phyloP scores from a whole-genome alignment of 2,113 vertebrate genomes.

The Lasiurus cinereus region DNA sequence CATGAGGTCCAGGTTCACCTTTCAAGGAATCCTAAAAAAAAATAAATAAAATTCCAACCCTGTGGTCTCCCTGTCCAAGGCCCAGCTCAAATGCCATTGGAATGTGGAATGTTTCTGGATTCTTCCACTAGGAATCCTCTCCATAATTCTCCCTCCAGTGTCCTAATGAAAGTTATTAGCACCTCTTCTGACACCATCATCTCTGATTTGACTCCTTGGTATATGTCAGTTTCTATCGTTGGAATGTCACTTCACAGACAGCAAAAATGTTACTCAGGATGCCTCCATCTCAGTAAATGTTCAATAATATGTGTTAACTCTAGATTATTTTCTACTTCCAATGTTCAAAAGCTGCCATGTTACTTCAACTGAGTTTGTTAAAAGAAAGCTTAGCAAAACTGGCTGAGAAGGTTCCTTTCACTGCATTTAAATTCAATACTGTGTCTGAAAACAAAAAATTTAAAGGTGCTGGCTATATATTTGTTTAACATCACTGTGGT shows the following conservation, averaged over 20 bases:
- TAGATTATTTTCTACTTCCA: not conserved
- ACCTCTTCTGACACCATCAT: not conserved
- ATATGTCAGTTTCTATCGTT: not conserved
- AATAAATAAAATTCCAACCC: not conserved
- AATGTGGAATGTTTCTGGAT: not conserved
- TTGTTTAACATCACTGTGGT: conserved; percentile 11
- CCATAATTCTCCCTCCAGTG: not conserved
- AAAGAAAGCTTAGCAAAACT: conserved; percentile 9
- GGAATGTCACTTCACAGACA: not conserved
- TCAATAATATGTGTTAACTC: not conserved
- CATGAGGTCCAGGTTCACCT: not conserved
- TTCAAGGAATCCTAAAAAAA: not conserved
- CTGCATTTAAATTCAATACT: not conserved
- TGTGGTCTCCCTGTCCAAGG: not conserved
- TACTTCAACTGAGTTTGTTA: not conserved
- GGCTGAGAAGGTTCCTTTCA: not conserved
- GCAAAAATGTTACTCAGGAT: not conserved
- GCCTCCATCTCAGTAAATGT: not conserved
- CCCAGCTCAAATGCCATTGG: not conserved
- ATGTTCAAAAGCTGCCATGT: not conserved
- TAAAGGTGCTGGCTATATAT: not conserved
- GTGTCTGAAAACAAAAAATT: conserved; percentile 58
- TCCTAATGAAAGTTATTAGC: not conserved
- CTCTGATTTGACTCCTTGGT: not conserved
- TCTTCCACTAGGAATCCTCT: not conserved